Conservation (phyloP, 2,113 vertebrate species). For the Gila orcuttii region DNA sequence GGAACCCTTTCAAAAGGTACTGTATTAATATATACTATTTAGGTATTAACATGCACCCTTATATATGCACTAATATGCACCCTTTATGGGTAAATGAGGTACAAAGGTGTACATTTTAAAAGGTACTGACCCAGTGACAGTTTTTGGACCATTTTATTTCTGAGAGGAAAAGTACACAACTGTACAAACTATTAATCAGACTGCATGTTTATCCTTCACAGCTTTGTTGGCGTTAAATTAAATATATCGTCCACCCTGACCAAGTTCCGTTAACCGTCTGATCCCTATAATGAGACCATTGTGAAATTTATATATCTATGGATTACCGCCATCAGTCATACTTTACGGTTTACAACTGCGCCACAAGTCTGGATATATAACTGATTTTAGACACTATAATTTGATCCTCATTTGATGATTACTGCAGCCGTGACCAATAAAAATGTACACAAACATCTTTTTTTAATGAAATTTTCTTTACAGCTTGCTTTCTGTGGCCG, state of each 20-base stretch:
- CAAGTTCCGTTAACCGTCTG: neutral
- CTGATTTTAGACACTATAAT: neutral
- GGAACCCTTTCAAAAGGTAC: neutral
- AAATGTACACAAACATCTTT: neutral
- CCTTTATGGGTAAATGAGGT: neutral
- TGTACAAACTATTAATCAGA: neutral
- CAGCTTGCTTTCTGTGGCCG: neutral
- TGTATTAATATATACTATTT: neutral
- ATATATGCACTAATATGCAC: neutral
- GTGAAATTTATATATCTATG: neutral
- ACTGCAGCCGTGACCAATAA: neutral
- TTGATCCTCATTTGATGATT: slow-evolving; percentile 8
- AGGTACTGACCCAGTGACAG: no score
- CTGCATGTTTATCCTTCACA: neutral
- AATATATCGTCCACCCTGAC: neutral
- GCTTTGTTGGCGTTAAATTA: neutral
- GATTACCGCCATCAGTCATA: neutral
- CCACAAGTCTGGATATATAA: neutral
- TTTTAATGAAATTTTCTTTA: neutral
- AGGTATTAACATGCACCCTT: neutral
- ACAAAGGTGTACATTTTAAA: neutral
- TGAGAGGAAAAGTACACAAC: neutral
- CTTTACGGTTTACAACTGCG: neutral
- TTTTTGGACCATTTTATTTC: neutral
- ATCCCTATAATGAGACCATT: neutral